Conservation (phyloP, 1,140 invertebrate genomes). For the Coelopa frigida region DNA sequence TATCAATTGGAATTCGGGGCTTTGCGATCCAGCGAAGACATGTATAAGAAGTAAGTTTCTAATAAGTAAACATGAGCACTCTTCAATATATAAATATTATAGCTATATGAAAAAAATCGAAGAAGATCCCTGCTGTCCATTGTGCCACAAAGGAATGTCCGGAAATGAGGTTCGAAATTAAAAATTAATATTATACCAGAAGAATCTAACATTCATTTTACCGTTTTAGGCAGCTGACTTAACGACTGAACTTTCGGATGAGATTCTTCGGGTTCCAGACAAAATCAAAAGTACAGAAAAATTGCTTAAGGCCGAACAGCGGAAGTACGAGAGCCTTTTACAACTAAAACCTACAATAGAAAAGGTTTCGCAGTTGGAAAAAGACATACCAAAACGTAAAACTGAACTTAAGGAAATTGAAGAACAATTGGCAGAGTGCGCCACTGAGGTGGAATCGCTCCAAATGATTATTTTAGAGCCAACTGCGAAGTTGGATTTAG, state of each 20-base stretch:
- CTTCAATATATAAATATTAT: slow-evolving; percentile 26
- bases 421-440: slow-evolving; percentile 31
- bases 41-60: slow-evolving; percentile 45
- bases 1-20: slow-evolving; percentile 46
- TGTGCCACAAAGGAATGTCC: slow-evolving; percentile 74
- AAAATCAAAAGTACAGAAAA: slow-evolving; percentile 45
- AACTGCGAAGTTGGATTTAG: slow-evolving; percentile 51
- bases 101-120: slow-evolving; percentile 60
- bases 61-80: too few species aligned
- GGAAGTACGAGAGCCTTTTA: slow-evolving; percentile 52
- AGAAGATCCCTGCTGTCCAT: slow-evolving; percentile 65
- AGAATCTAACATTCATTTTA: not conserved
- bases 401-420: slow-evolving; percentile 37
- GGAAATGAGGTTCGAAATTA: slow-evolving; percentile 51
- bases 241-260: slow-evolving; percentile 30
- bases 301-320: slow-evolving; percentile 33
- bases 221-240: slow-evolving; percentile 24
- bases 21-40: slow-evolving; percentile 42
- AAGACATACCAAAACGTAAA: slow-evolving; percentile 32
- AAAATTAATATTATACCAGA: not conserved
- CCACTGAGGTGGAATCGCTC: slow-evolving; percentile 47
- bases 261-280: slow-evolving; percentile 43
- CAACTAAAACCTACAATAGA: slow-evolving; percentile 54
- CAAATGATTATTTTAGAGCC: slow-evolving; percentile 50
- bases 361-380: slow-evolving; percentile 41